These are phyloP conservation scores for Athene cunicularia DNA, from an alignment of 2,113 vertebrate species.

Conservation along the genomic window DNA sequence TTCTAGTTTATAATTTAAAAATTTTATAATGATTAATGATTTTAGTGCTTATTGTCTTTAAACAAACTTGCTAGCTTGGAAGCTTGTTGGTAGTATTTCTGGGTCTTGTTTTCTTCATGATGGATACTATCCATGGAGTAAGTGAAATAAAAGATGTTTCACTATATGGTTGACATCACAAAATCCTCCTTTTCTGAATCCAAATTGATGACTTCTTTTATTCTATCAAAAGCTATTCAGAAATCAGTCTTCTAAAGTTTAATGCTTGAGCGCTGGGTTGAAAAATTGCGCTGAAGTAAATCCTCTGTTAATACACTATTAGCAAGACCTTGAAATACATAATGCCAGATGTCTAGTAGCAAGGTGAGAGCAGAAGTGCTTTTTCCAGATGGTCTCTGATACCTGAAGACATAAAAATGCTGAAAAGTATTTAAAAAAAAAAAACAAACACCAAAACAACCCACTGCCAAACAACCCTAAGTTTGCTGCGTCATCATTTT, in stretches of 20 bases:
- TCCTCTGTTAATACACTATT: neutral
- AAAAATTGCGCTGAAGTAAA: neutral
- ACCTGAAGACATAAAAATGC: slow-evolving; percentile 35
- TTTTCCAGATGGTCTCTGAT: slow-evolving; percentile 30
- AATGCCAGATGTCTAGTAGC: neutral
- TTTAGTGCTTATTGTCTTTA: neutral
- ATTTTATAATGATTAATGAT: neutral
- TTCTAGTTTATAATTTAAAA: neutral
- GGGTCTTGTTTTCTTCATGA: neutral
- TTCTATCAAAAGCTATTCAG: neutral
- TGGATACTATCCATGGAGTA: neutral
- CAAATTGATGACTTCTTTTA: neutral
- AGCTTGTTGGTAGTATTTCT: neutral
- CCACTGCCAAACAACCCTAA: neutral
- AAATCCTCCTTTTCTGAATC: neutral
- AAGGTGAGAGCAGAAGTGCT: slow-evolving; percentile 17
- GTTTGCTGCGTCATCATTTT: slow-evolving; percentile 15
- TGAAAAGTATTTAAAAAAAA: neutral
- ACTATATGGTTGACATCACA: neutral
- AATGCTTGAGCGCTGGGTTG: neutral
- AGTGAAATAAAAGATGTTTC: neutral
- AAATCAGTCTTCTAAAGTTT: neutral
- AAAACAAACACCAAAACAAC: neutral
- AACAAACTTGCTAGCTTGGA: neutral
- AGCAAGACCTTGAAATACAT: neutral